A percentile compares a stretch with the other conserved stretches of the same genome.
Evolutionary conservation across 2,888 invertebrate species (phyloP).

Genomic region (Anoplius nigerrimus): DNA sequence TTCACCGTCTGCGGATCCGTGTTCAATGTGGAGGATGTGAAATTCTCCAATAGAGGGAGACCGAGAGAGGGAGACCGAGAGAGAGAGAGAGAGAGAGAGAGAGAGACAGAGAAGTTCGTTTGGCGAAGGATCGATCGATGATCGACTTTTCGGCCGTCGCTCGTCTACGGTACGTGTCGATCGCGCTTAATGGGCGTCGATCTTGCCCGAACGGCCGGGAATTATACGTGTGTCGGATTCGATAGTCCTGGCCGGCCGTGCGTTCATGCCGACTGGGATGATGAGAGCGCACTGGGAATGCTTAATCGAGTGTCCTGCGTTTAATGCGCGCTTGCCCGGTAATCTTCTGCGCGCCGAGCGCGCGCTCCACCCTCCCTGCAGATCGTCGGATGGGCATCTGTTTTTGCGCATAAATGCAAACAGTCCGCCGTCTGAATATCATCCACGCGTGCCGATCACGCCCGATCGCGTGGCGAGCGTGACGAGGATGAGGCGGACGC

Average conservation of each 20-base stretch:
- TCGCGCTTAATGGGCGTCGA: background rate
- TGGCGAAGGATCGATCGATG: conserved; percentile 10
- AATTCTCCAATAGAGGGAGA: background rate
- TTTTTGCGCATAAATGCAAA: conserved; percentile 10
- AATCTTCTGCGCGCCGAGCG: conserved; percentile 27
- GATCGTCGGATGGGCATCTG: background rate
- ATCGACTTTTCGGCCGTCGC: background rate
- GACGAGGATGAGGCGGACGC: background rate
- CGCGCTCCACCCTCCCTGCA: no score
- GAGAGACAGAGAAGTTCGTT: conserved; percentile 15
- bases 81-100: no score
- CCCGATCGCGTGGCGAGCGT: conserved; percentile 1
- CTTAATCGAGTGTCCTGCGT: conserved; percentile 23
- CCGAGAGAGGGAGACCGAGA: background rate
- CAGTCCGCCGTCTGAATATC: conserved; percentile 11
- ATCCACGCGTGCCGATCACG: background rate
- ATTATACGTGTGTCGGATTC: conserved; percentile 4
- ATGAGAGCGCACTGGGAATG: conserved; percentile 29
- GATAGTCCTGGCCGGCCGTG: background rate
- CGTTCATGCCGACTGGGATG: conserved; percentile 9
- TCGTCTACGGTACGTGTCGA: no score
- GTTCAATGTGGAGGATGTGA: background rate
- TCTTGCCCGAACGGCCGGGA: background rate
- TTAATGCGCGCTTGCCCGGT: conserved; percentile 27
- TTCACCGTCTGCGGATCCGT: background rate